Conservation (phyloP, 2,888 invertebrate genomes). For the Dryococelus australis region DNA sequence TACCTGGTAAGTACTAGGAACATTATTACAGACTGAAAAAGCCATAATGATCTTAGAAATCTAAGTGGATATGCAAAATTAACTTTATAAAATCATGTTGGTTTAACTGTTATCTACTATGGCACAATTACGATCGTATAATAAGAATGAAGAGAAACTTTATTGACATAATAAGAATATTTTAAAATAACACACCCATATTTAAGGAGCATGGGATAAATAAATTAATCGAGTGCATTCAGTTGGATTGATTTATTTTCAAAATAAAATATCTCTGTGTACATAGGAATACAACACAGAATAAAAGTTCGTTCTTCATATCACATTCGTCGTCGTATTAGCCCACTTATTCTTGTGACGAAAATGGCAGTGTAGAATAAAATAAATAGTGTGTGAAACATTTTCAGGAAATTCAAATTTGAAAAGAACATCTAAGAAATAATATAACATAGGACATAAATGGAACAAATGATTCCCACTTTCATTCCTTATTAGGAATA, state of each 20-base stretch:
- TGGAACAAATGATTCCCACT: neutral
- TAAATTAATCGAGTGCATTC: neutral
- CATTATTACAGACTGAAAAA: no score
- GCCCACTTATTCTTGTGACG: neutral
- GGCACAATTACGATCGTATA: no score
- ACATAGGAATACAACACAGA: neutral
- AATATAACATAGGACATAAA: neutral
- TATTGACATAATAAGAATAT: no score
- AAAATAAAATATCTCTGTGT: neutral
- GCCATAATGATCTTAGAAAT: no score
- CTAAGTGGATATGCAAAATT: no score
- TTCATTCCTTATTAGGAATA: neutral
- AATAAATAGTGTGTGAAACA: neutral
- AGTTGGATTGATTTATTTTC: neutral
- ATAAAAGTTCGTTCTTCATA: neutral
- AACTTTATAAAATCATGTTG: no score
- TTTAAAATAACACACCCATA: no score
- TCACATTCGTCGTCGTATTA: neutral
- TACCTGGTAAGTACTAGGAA: no score
- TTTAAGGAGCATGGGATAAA: neutral
- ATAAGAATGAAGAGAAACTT: no score
- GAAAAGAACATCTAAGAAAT: neutral
- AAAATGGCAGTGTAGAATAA: neutral
- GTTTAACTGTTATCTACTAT: no score
- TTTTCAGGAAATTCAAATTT: neutral